These are phyloP conservation scores for Smithornis capensis DNA, from an alignment of 2,113 vertebrate species.

Conservation along the genomic window DNA sequence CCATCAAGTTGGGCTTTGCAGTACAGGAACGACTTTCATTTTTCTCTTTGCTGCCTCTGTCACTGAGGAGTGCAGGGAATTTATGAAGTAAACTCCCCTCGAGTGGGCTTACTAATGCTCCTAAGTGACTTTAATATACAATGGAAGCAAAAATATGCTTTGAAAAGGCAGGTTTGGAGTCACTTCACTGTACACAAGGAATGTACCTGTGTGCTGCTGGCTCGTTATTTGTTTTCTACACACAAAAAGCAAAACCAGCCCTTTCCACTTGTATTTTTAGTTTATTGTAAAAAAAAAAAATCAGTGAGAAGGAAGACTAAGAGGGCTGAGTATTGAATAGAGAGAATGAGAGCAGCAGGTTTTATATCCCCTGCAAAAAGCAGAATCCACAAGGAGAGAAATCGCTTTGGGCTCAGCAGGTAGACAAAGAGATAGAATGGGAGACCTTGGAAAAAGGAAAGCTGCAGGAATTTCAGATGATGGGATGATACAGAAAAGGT, in stretches of 20 bases:
- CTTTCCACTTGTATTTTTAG: neutral
- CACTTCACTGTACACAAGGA: neutral
- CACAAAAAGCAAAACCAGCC: neutral
- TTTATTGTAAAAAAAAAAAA: neutral
- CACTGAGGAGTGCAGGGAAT: neutral
- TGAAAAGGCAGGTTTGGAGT: neutral
- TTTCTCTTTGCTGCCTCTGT: neutral
- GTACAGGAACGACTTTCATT: neutral
- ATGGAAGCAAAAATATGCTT: neutral
- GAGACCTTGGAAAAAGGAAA: neutral
- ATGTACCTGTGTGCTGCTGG: neutral
- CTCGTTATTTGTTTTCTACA: neutral
- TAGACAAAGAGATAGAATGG: neutral
- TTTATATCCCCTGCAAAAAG: neutral
- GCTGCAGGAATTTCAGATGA: neutral
- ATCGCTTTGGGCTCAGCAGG: constrained; percentile 11
- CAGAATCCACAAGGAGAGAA: neutral
- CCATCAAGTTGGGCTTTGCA: neutral
- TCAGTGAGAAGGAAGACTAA: neutral
- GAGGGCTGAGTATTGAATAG: neutral
- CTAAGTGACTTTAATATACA: neutral
- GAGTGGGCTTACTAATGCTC: neutral
- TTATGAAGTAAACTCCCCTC: neutral
- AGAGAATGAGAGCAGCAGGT: neutral
- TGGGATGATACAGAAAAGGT: neutral